phyloP scores from a whole-genome alignment of 2,888 invertebrate species.

The Xestia c-nigrum region DNA sequence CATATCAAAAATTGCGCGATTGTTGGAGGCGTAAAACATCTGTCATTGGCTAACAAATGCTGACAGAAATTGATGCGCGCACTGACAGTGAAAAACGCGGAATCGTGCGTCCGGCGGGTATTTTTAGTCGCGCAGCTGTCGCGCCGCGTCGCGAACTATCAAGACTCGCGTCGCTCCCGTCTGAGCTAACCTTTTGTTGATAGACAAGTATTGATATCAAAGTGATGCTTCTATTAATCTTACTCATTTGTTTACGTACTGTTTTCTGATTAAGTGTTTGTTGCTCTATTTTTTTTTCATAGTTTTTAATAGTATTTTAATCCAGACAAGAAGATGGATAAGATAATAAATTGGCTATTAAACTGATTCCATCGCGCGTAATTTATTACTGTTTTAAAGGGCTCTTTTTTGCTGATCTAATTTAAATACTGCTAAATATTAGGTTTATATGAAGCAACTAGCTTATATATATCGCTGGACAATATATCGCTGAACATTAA shows the following conservation, averaged over 20 bases:
- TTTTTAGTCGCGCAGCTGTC: constrained; percentile 88
- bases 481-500: too few species aligned
- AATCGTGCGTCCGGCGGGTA: constrained; percentile 84
- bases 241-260: constrained; percentile 36
- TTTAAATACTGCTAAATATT: neutral
- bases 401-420: neutral
- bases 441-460: neutral
- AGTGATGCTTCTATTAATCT: constrained; percentile 63
- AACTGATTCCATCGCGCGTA: neutral
- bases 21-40: constrained; percentile 85
- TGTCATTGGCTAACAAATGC: constrained; percentile 89
- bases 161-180: constrained; percentile 74
- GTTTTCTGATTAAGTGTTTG: constrained; percentile 41
- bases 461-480: too few species aligned
- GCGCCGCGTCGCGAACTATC: constrained; percentile 79
- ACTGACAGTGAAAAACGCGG: constrained; percentile 90
- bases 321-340: constrained; percentile 12
- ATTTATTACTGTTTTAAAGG: constrained; percentile 31
- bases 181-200: constrained; percentile 72
- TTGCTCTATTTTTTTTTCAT: constrained; percentile 23
- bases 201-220: constrained; percentile 67
- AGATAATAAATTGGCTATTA: constrained; percentile 34
- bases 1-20: constrained; percentile 58
- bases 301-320: constrained; percentile 38
- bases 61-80: constrained; percentile 88